Percentiles rank a stretch among this genome's conserved stretches.
Conservation (phyloP, 2,888 invertebrate species). For the Diadegma fenestrale region DNA sequence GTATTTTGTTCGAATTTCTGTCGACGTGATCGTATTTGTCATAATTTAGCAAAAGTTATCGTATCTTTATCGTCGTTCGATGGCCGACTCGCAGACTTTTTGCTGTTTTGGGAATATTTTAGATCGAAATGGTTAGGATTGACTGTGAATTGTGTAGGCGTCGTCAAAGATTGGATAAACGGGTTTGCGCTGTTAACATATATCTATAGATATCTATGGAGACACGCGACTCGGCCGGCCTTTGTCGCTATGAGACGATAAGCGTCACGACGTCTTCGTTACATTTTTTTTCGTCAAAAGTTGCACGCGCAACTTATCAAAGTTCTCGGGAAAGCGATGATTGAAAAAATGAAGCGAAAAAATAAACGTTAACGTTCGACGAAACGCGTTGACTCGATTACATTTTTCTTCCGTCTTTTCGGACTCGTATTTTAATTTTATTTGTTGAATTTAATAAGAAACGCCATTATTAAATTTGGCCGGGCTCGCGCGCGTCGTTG, state of each 20-base stretch:
- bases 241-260: constrained; percentile 42
- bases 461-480: constrained; percentile 78
- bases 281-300: background rate
- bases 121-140: background rate
- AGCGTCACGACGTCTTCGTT: constrained; percentile 36
- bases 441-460: constrained; percentile 63
- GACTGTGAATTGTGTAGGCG: background rate
- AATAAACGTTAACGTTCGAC: constrained; percentile 69
- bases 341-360: constrained; percentile 11
- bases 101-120: background rate
- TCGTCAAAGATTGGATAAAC: constrained; percentile 1
- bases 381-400: constrained; percentile 12
- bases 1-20: background rate
- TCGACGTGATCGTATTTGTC: background rate
- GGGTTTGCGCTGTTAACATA: background rate
- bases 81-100: too few relatives aligned
- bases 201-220: constrained; percentile 29
- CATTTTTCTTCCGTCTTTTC: background rate
- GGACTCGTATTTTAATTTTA: background rate
- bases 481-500: constrained; percentile 53
- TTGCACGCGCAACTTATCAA: constrained; percentile 3
- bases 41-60: background rate
- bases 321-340: constrained; percentile 18
- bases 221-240: constrained; percentile 52
- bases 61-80: too few relatives aligned